Evolutionary conservation across 2,888 invertebrate genomes (phyloP).

Genomic region (Drepana falcataria): DNA sequence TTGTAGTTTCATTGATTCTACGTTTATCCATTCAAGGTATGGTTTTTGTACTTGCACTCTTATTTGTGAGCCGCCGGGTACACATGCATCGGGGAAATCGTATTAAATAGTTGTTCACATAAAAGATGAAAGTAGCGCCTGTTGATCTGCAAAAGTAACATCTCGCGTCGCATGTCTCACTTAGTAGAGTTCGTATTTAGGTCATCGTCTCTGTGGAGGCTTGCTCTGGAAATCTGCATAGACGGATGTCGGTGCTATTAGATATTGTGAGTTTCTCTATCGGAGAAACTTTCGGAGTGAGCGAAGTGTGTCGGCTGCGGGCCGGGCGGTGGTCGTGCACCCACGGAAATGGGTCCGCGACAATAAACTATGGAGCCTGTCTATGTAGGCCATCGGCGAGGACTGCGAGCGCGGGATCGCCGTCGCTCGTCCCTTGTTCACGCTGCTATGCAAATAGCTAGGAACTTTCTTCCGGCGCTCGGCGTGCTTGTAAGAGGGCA

Average conservation of each 20-base stretch:
- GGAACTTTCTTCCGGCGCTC: slow-evolving; percentile 74
- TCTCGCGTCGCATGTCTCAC: slow-evolving; percentile 44
- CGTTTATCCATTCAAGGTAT: slow-evolving; percentile 5
- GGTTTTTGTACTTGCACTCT: not conserved
- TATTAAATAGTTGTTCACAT: not conserved
- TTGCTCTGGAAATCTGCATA: slow-evolving; percentile 77
- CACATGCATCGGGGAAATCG: not conserved
- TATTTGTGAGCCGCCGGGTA: not conserved
- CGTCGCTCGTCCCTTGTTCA: slow-evolving; percentile 23
- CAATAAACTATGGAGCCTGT: slow-evolving; percentile 68
- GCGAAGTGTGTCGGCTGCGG: slow-evolving; percentile 64
- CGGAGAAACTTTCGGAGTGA: slow-evolving; percentile 73
- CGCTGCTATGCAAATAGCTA: slow-evolving; percentile 63
- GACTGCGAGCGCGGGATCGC: slow-evolving; percentile 43
- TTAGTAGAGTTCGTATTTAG: slow-evolving; percentile 62
- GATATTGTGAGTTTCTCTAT: slow-evolving; percentile 74
- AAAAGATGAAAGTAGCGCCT: slow-evolving; percentile 16
- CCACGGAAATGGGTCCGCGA: slow-evolving; percentile 71
- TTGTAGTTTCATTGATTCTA: slow-evolving; percentile 47
- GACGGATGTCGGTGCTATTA: slow-evolving; percentile 74
- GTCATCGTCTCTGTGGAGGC: slow-evolving; percentile 59
- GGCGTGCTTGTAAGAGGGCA: slow-evolving; percentile 56
- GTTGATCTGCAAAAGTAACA: slow-evolving; percentile 35
- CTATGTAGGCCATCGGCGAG: slow-evolving; percentile 66
- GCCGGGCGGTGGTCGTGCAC: slow-evolving; percentile 58